Evolutionary conservation across 35 echinoderm and acorn worm species (phyloP).

Genomic region (Diadema setosum): DNA sequence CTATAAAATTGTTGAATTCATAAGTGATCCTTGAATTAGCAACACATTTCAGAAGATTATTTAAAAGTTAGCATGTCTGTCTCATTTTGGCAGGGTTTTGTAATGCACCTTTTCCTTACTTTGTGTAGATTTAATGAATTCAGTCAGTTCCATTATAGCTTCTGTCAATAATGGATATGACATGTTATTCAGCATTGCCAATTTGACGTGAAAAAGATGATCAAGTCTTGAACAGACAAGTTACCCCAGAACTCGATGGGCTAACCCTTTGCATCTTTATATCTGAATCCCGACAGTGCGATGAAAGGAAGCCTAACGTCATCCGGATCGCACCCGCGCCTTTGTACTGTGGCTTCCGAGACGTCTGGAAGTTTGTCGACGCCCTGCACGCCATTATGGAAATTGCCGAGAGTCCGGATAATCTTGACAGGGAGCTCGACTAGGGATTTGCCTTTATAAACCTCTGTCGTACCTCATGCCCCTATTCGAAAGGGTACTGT

Average conservation of each 20-base stretch:
- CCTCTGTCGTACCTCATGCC: no score
- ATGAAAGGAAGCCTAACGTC: not conserved
- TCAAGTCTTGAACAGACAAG: no score
- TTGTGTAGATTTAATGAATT: not conserved
- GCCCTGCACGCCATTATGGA: slow-evolving; percentile 18
- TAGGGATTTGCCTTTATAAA: no score
- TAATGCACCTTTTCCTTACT: not conserved
- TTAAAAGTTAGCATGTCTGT: no score
- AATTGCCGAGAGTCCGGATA: not conserved
- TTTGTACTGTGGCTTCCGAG: slow-evolving; percentile 68
- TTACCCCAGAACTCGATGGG: not conserved
- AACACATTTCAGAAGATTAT: no score
- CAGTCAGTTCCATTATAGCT: not conserved
- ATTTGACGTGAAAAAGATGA: not conserved
- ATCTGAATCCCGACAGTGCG: not conserved
- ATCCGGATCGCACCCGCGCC: slow-evolving; percentile 80
- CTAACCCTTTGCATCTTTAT: not conserved
- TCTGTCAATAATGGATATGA: not conserved
- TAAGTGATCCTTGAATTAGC: no score
- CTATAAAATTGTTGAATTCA: no score
- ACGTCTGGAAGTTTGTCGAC: slow-evolving; percentile 73
- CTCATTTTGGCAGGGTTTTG: no score
- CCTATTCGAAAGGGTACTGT: no score
- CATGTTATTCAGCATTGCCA: not conserved
- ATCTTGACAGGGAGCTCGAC: not conserved